Conservation (phyloP, 2,797 vertebrate species). For the Microtus agrestis region DNA sequence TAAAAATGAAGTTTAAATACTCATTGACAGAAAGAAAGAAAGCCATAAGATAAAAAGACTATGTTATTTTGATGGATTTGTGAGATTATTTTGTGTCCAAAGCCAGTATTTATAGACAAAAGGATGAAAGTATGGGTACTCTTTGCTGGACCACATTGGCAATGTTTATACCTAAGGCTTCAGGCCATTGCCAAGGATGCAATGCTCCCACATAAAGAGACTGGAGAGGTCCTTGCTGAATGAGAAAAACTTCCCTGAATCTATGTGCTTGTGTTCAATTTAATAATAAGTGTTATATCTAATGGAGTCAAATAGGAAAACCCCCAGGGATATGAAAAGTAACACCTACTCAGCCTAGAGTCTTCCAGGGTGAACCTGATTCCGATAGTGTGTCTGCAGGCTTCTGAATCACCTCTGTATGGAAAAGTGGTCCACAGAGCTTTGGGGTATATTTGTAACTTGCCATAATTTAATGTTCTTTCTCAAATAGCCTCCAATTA, state of each 20-base stretch:
- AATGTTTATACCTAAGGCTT: not conserved
- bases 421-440: not conserved
- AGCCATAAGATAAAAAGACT: not conserved
- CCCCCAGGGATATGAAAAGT: not conserved
- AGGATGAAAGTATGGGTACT: not conserved
- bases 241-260: not conserved
- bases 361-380: not conserved
- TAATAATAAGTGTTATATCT: not conserved
- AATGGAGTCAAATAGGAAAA: slow-evolving; percentile 1
- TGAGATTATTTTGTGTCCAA: not conserved
- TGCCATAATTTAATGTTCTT: not conserved
- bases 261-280: not conserved
- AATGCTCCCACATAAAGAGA: not conserved
- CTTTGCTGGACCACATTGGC: not conserved
- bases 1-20: slow-evolving; percentile 15
- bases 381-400: not conserved
- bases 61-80: not conserved
- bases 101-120: not conserved
- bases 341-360: not conserved
- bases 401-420: not conserved
- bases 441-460: not conserved
- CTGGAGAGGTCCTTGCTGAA: not conserved
- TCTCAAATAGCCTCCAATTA: not conserved
- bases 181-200: not conserved
- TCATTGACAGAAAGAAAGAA: not conserved